A percentile compares a stretch with the other conserved stretches of the same genome.
Conservation (phyloP, 92 coral and sea anemone species). For the Epizoanthus rinbou region DNA sequence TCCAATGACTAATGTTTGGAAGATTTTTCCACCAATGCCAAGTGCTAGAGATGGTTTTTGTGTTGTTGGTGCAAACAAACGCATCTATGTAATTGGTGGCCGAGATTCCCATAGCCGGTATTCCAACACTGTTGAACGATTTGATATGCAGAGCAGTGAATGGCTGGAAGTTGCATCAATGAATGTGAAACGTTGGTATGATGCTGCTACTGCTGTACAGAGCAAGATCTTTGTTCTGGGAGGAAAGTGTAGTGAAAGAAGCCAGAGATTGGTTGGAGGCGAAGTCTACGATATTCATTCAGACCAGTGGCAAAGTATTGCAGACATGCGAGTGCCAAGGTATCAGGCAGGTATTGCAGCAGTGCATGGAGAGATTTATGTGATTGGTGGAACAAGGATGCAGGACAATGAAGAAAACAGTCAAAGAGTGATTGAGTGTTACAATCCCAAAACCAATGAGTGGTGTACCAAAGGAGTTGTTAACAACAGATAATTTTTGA, state of each 20-base stretch:
- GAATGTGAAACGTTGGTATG: constrained; percentile 60
- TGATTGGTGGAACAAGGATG: constrained; percentile 71
- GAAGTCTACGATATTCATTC: constrained; percentile 54
- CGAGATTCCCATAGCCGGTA: constrained; percentile 64
- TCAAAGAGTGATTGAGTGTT: constrained; percentile 44
- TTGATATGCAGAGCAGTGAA: constrained; percentile 54
- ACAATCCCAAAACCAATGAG: constrained; percentile 46
- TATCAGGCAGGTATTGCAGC: constrained; percentile 58
- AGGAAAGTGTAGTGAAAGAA: constrained; percentile 67
- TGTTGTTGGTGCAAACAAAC: constrained; percentile 53
- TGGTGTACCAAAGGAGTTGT: constrained; percentile 46
- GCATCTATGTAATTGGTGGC: constrained; percentile 63
- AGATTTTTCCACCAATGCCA: constrained; percentile 51
- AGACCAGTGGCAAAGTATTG: constrained; percentile 56
- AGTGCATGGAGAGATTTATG: constrained; percentile 48
- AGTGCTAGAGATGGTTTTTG: constrained; percentile 67
- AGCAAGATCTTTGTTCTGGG: constrained; percentile 63
- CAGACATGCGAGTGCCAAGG: constrained; percentile 67
- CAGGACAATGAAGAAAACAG: no score
- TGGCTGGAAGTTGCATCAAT: constrained; percentile 68
- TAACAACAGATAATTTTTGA: no score
- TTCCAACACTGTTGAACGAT: constrained; percentile 59
- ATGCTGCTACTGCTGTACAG: constrained; percentile 49
- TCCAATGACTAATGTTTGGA: constrained; percentile 76
- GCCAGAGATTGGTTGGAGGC: constrained; percentile 52